Base-by-base conservation (phyloP, 2,113 vertebrate genomes). In the Xenus cinereus region DNA sequence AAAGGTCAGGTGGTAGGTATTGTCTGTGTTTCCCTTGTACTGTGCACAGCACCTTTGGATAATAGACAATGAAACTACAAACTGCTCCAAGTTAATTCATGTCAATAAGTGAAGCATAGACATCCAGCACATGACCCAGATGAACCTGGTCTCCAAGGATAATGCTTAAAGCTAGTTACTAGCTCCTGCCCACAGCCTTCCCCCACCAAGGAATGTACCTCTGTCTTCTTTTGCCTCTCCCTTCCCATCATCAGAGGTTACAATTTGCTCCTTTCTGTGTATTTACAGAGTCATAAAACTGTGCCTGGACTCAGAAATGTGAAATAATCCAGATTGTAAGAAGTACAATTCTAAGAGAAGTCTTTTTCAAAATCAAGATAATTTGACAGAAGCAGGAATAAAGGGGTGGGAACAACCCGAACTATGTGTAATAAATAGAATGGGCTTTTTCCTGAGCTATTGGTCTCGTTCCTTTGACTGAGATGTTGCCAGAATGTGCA, bases 191-290 rank as follows among this genome's bases (percentile, higher is more conserved):
- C 10, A 80, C 39, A 60, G 35, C 30, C n/a, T 82, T 90, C 4
- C 4, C 15, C 14, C 20, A 10, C 5, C n/a, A 51, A 76, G 23
- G 13, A 79, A 83, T 45, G 35, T 20, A 60, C 7, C 8, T 78
- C 30, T 80, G 5, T 48, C 35, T 7, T 68, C 43, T 26, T 80
- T 93, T 89, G 27, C 24, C 30, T 86, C 63, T 80, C 27, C 17
- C 7, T 64, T 8, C 43, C 26, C 7, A 19, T 19, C 46, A 57
- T 53, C 12, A 73, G 20, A 68, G 13, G 11, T 73, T 50, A 56
- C 15, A 62, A 27, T 51, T 82, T 0, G 0, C 4, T 76, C 20
- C 37, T 83, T 78, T 86, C 23, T 66, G 14, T 39, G 24, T 7
- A 68, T 89, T 86, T 76, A 32, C 26, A 23, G 7, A 2, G 33